Evolutionary conservation across 2,797 vertebrate genomes (phyloP), one percentile per base, ranked within the genome.

Genomic region (Cirrhinus mrigala): DNA sequence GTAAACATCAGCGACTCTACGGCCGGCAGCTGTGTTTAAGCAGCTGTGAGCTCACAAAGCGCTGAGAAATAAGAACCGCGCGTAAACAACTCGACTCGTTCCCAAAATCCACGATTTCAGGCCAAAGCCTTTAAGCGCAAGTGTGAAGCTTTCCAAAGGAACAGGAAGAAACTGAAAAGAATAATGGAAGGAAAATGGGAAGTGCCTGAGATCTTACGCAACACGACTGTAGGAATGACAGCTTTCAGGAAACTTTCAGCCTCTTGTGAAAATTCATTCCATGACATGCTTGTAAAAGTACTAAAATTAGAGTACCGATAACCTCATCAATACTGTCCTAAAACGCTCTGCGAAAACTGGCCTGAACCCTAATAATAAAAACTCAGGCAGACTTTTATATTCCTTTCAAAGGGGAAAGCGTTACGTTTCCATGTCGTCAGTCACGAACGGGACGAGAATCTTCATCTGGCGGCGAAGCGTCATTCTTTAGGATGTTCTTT

Each of bases 1-100:
- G 90, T 90, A 93, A 93, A 92, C 85, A 70, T 56, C 82, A 48
- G 27, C 87, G 91, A 85, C 84, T 90, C 50, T 11, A 48, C 2
- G n/a, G 46, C 86, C 87, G 74, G 89, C 89, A 90, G 89, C 92
- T 91, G 90, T 94, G 94, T 95, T 95, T 94, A 89, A 92, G 88
- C 94, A 95, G 93, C 94, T 95, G 94, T 88, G 91, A 89, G 89
- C 86, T 75, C 89, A 90, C 73, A 56, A 90, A 88, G 88, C 88
- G 90, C 92, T 85, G 87, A 92, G 86, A 88, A 93, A 90, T 89
- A 86, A 87, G 60, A 85, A 86, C 50, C 48, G 2, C n/a, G 68
- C 81, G 81, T 6, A 75, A 79, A 89, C 68, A 82, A 64, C 40
- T 44, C 58, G 18, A 84, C 15, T 87, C 91, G 90, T 87, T 77